phyloP scores from a whole-genome alignment of 2,888 invertebrate genomes.

The Epsilonema sp. region DNA sequence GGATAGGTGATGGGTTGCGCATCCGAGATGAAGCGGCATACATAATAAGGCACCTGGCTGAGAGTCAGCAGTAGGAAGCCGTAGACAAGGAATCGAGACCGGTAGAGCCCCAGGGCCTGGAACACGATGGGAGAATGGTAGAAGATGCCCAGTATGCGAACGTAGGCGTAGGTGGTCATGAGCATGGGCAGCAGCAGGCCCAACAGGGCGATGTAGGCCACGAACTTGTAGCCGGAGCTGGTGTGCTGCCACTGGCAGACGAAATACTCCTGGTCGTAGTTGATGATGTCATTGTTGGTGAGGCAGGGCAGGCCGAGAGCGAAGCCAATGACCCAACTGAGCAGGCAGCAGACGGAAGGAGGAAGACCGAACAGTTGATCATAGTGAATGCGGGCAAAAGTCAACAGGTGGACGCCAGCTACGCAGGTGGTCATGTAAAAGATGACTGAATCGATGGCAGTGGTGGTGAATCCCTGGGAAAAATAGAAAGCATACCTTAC shows the following conservation, averaged over 20 bases:
- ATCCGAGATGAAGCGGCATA: slow-evolving; percentile 19
- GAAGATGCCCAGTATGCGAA: slow-evolving; percentile 24
- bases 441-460: slow-evolving; percentile 25
- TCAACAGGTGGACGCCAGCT: slow-evolving; percentile 27
- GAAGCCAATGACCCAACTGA: slow-evolving; percentile 24
- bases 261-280: slow-evolving; percentile 19
- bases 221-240: slow-evolving; percentile 23
- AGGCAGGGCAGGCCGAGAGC: slow-evolving; percentile 24
- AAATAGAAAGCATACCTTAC: too few relatives aligned
- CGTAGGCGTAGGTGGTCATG: slow-evolving; percentile 23
- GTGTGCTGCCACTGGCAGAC: slow-evolving; percentile 23
- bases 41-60: slow-evolving; percentile 22
- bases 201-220: slow-evolving; percentile 24
- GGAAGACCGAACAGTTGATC: slow-evolving; percentile 26
- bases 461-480: slow-evolving; percentile 22
- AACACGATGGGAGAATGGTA: slow-evolving; percentile 28
- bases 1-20: slow-evolving; percentile 16
- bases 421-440: slow-evolving; percentile 26
- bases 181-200: slow-evolving; percentile 17
- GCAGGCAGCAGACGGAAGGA: slow-evolving; percentile 17
- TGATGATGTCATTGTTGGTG: slow-evolving; percentile 24
- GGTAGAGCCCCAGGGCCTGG: slow-evolving; percentile 25
- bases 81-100: slow-evolving; percentile 24
- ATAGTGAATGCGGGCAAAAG: slow-evolving; percentile 28
- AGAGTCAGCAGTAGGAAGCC: slow-evolving; percentile 23